A percentile compares a stretch with the other conserved stretches of the same genome.
Conservation (phyloP, 1,140 invertebrate genomes). For the Pachyrhynchus sulphureomaculatus region DNA sequence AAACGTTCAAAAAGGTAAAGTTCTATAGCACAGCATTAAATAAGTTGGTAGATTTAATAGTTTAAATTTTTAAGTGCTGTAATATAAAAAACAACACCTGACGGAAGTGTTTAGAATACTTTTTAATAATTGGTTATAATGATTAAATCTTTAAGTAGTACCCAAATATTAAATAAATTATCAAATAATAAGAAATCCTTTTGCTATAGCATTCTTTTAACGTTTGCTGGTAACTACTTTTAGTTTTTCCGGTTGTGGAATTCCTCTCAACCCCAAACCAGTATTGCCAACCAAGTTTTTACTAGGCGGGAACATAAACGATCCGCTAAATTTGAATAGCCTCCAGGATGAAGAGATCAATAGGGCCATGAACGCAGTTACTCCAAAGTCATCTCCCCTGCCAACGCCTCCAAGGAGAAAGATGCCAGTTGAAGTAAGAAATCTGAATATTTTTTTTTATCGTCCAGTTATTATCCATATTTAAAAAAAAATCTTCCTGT, state of each 20-base stretch:
- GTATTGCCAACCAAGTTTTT: constrained; percentile 91
- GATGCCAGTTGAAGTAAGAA: constrained; percentile 68
- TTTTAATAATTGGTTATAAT: no score
- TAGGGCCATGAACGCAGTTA: constrained; percentile 81
- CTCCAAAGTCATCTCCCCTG: constrained; percentile 83
- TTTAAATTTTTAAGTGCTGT: not conserved
- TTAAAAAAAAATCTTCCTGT: not conserved
- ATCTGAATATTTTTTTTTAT: not conserved
- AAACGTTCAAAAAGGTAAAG: constrained; percentile 55
- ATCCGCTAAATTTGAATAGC: constrained; percentile 92
- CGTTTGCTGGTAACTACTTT: not conserved
- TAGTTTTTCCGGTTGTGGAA: constrained; percentile 50
- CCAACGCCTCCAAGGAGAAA: constrained; percentile 82
- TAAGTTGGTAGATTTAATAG: not conserved
- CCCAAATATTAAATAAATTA: no score
- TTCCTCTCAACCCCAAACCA: constrained; percentile 67
- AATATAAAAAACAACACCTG: no score
- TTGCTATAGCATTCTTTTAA: no score
- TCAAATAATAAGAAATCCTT: no score
- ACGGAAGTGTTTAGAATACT: no score
- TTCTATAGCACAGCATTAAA: not conserved
- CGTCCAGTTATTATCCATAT: no score
- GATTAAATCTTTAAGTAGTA: no score
- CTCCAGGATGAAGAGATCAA: constrained; percentile 87
- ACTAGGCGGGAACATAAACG: constrained; percentile 90